Percentiles rank a stretch among this genome's conserved stretches.
These are phyloP conservation scores for Pyrgilauda ruficollis DNA, from an alignment of 2,113 vertebrate species.

Conservation along the genomic window DNA sequence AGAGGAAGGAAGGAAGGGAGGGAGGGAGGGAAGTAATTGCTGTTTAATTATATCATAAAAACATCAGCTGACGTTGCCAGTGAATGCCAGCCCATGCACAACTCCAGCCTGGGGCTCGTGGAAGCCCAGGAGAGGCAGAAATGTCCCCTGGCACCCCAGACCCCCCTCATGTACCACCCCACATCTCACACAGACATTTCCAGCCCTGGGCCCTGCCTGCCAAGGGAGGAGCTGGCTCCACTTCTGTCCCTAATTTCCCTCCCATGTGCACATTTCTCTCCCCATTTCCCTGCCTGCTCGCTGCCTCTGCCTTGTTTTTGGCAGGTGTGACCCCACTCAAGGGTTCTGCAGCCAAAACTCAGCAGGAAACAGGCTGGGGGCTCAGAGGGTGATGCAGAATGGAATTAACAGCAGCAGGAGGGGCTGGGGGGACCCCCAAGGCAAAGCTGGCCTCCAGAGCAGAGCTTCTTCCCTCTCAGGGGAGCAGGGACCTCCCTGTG, in stretches of 20 bases:
- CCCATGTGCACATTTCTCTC: background rate
- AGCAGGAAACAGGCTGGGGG: background rate
- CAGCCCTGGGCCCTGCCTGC: background rate
- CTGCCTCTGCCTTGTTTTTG: background rate
- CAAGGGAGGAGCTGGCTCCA: background rate
- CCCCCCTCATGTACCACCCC: background rate
- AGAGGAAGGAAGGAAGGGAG: background rate
- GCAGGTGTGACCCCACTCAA: background rate
- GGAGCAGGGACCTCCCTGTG: background rate
- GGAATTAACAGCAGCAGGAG: background rate
- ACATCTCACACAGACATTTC: fast-evolving
- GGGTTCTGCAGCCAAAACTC: background rate
- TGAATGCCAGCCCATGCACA: background rate
- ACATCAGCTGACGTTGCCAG: background rate
- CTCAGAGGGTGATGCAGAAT: background rate
- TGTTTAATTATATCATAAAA: conserved; percentile 22
- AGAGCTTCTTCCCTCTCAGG: fast-evolving
- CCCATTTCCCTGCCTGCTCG: background rate
- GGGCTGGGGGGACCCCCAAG: background rate
- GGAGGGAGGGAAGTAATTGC: background rate
- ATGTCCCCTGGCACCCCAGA: too few species aligned
- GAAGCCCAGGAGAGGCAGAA: background rate
- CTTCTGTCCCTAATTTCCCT: background rate
- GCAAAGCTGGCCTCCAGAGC: background rate
- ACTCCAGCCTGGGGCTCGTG: background rate